Percentiles rank a stretch among this genome's conserved stretches.
Evolutionary conservation across 2,113 vertebrate genomes (phyloP).

Genomic region (Pollimyrus isidori): DNA sequence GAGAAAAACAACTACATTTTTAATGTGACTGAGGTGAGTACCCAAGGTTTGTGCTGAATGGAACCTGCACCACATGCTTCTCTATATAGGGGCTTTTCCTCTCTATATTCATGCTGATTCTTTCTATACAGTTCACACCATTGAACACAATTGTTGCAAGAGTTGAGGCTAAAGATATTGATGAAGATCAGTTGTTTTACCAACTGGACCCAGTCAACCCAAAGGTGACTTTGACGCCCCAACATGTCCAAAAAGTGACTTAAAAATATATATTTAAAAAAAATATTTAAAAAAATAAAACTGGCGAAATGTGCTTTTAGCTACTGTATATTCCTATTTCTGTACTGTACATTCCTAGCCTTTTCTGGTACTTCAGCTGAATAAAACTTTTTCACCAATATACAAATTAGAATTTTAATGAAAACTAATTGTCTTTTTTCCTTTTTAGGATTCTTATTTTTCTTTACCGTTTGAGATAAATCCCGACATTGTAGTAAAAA

Average conservation of each 20-base stretch:
- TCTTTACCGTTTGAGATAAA: constrained; percentile 61
- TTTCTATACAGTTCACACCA: constrained; percentile 47
- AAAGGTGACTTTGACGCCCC: constrained; percentile 33
- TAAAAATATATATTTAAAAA: too few species aligned
- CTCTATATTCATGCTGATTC: background rate
- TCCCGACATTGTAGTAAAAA: constrained; percentile 65
- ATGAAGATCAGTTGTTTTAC: constrained; percentile 56
- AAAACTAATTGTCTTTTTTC: background rate
- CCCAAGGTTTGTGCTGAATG: background rate
- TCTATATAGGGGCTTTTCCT: background rate
- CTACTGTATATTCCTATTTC: background rate
- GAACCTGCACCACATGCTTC: background rate
- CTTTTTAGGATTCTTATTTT: constrained; percentile 66
- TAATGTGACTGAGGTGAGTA: constrained; percentile 60
- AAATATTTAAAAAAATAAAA: too few species aligned
- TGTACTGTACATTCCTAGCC: background rate
- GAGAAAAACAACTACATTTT: constrained; percentile 46
- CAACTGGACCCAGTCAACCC: constrained; percentile 44
- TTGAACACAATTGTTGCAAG: constrained; percentile 50
- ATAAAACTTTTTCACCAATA: background rate
- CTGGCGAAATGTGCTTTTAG: background rate
- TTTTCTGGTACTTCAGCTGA: background rate
- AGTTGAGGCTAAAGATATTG: constrained; percentile 56
- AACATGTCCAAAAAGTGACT: background rate
- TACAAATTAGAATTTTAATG: background rate